Conservation (phyloP, 2,797 vertebrate species). For the Leontocebus nigricollis region DNA sequence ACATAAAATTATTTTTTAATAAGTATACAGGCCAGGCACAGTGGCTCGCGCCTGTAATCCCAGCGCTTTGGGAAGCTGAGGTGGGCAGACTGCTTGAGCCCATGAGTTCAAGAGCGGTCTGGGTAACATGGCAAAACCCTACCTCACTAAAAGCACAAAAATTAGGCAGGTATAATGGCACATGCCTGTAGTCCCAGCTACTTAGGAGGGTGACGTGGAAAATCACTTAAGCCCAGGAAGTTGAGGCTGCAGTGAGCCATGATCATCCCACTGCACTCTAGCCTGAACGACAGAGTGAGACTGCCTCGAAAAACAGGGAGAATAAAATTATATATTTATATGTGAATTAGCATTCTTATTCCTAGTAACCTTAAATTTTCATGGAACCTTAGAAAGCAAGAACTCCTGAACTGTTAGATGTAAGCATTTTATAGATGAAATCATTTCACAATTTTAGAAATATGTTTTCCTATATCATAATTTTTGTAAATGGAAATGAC, state of each 20-base stretch:
- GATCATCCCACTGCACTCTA: not conserved
- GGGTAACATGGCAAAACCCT: not conserved
- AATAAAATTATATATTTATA: not conserved
- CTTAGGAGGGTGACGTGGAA: not conserved
- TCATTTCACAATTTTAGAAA: not conserved
- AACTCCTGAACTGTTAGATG: not conserved
- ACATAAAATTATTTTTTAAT: not conserved
- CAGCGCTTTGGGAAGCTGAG: not conserved
- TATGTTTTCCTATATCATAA: not conserved
- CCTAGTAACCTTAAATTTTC: not conserved
- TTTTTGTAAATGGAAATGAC: not conserved
- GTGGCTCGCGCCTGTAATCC: not conserved
- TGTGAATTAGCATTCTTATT: not conserved
- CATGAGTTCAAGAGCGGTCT: not conserved
- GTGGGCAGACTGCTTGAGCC: not conserved
- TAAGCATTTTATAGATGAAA: not conserved
- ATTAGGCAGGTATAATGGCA: not conserved
- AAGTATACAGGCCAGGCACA: not conserved
- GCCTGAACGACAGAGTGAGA: not conserved
- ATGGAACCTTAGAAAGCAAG: not conserved
- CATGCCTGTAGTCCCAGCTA: not conserved
- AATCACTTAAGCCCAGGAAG: not conserved
- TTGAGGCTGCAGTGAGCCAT: not conserved
- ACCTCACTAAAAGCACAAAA: not conserved
- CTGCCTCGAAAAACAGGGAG: not conserved